Base-by-base conservation (phyloP, 2,888 invertebrate genomes). In the Xanthorhoe designata region DNA sequence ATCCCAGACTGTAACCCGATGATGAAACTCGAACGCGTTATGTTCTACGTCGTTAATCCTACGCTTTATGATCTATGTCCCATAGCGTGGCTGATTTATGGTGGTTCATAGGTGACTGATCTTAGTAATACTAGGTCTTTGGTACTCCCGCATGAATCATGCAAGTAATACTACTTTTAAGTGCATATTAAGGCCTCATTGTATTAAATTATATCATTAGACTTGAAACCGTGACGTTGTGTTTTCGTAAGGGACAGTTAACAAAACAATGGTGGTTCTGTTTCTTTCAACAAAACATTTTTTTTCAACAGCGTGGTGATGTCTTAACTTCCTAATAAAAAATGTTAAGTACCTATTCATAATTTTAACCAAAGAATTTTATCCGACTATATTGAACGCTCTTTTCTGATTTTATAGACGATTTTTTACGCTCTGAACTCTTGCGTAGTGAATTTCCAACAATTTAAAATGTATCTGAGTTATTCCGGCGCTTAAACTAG, bases 31-130 rank as follows among this genome's bases (percentile, higher is more conserved):
- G 60, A 62, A 24, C 64, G 54, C 59, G 53, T 38, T 56, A 65
- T 65, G 54, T 58, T 52, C 8, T 52, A 49, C 55, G 74, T 75
- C 72, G 78, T 81, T 77, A 73, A 77, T 77, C 76, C 78, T 78
- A 77, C 75, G 78, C 78, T 67, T 73, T 78, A 75, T 77, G 76
- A 78, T 75, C 75, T 83, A 76, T 77, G 79, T 78, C 75, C 68
- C 71, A 59, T 77, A 75, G 79, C 79, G 78, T 84, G 86, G 82
- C 80, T 83, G 83, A 83, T 88, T 85, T 80, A 87, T 82, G 72
- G 78, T 56, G 71, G 84, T 84, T 85, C 83, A 86, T 80, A 85
- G 84, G 83, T 82, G 85, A 86, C 86, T 80, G 87, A 86, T 88
- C 81, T 72, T 71, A 56, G 51, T 66, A 55, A 29, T 59, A 51